These are phyloP conservation scores for Silurus asotus DNA, from an alignment of 2,113 vertebrate genomes.

Conservation along the genomic window DNA sequence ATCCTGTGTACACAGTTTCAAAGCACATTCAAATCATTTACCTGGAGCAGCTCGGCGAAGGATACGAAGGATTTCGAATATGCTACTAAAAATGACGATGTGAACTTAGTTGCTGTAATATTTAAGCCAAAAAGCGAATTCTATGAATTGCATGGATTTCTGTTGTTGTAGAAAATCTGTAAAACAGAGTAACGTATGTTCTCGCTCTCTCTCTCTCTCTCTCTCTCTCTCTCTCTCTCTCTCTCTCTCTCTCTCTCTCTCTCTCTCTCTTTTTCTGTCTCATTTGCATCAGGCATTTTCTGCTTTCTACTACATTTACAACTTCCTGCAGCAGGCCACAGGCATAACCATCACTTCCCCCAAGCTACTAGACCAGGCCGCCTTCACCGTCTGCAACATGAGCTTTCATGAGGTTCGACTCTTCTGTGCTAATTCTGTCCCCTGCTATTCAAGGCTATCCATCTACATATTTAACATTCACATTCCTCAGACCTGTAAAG, in stretches of 20 bases:
- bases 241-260: not conserved
- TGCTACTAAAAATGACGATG: not conserved
- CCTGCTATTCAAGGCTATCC: conserved; percentile 34
- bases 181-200: not conserved
- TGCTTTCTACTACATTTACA: conserved; percentile 86
- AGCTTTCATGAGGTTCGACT: conserved; percentile 73
- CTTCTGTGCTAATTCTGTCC: conserved; percentile 38
- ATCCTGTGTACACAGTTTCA: not conserved
- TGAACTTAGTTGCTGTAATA: not conserved
- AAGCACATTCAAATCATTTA: not conserved
- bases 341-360: conserved; percentile 66
- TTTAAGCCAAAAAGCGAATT: not conserved
- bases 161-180: not conserved
- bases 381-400: conserved; percentile 72
- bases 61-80: not conserved
- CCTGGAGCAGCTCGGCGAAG: not conserved
- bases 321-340: conserved; percentile 78
- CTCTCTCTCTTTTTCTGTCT: not conserved
- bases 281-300: conserved; percentile 87
- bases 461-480: not conserved
- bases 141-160: not conserved
- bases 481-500: not conserved
- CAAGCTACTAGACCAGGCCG: conserved; percentile 68
- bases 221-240: not conserved
- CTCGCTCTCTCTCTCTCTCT: not conserved